Evolutionary conservation across 2,888 invertebrate genomes (phyloP).

Genomic region (Leucophenga maculata): DNA sequence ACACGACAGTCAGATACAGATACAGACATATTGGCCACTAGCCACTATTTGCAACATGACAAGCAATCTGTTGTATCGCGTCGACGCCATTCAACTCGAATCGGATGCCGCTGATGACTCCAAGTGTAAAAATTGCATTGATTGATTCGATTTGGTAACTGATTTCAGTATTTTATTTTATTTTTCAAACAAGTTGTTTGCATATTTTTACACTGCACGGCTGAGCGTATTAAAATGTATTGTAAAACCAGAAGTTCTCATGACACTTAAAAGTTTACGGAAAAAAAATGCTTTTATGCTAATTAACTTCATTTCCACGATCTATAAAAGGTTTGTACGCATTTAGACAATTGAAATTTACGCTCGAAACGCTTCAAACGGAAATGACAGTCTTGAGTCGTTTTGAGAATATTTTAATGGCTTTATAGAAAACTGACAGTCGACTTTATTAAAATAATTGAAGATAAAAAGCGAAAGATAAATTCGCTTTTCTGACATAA

Average conservation of each 20-base stretch:
- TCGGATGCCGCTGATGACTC: no score
- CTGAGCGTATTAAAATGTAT: no score
- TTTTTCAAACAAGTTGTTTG: not conserved
- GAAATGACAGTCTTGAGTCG: conserved; percentile 43
- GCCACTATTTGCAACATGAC: no score
- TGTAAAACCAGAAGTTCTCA: no score
- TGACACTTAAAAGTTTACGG: not conserved
- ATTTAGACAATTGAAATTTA: conserved; percentile 51
- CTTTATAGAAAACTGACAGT: conserved; percentile 38
- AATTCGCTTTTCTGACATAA: not conserved
- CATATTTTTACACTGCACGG: not conserved
- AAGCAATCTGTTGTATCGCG: no score
- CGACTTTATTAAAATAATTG: conserved; percentile 14
- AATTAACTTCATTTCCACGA: conserved; percentile 64
- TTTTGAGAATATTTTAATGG: conserved; percentile 59
- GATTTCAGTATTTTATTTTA: not conserved
- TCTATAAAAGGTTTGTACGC: conserved; percentile 51
- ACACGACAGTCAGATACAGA: no score
- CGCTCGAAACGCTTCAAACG: conserved; percentile 37
- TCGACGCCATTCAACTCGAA: no score
- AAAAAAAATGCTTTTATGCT: conserved; percentile 43
- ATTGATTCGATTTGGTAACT: conserved; percentile 10
- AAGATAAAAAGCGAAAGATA: conserved; percentile 16
- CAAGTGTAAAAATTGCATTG: not conserved
- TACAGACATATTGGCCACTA: no score